A percentile compares a stretch with the other conserved stretches of the same genome.
phyloP scores from a whole-genome alignment of 2,888 invertebrate species.

The Nowickia ferox region DNA sequence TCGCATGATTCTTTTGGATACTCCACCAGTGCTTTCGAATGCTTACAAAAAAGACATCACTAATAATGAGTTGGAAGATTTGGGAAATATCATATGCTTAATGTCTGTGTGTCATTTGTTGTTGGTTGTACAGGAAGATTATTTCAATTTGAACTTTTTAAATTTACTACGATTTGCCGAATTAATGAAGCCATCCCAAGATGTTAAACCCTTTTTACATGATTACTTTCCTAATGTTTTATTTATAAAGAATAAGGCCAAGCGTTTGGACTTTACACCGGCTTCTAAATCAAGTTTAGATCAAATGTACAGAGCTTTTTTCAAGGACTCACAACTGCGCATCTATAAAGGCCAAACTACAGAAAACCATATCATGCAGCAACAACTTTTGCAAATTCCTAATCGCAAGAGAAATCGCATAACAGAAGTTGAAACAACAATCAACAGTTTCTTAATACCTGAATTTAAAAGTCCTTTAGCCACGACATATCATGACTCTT shows the following conservation, averaged over 20 bases:
- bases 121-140: conserved; percentile 94
- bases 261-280: conserved; percentile 89
- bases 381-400: conserved; percentile 63
- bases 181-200: conserved; percentile 83
- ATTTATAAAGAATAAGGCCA: conserved; percentile 92
- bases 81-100: conserved; percentile 92
- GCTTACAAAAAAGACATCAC: conserved; percentile 87
- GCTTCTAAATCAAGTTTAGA: conserved; percentile 76
- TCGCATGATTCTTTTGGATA: conserved; percentile 93
- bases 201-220: conserved; percentile 79
- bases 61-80: conserved; percentile 87
- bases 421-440: conserved; percentile 72
- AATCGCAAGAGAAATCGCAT: conserved; percentile 73
- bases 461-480: conserved; percentile 74
- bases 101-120: conserved; percentile 96
- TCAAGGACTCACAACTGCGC: conserved; percentile 77
- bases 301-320: conserved; percentile 76
- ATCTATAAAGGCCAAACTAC: conserved; percentile 76
- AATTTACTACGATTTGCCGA: conserved; percentile 84
- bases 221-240: conserved; percentile 93
- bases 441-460: conserved; percentile 77
- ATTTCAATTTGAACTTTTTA: conserved; percentile 91
- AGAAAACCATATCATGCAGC: conserved; percentile 60
- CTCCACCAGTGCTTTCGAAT: conserved; percentile 89
- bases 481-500: conserved; percentile 73